Evolutionary conservation across 2,113 vertebrate species (phyloP).

Genomic region (Passer montanus): DNA sequence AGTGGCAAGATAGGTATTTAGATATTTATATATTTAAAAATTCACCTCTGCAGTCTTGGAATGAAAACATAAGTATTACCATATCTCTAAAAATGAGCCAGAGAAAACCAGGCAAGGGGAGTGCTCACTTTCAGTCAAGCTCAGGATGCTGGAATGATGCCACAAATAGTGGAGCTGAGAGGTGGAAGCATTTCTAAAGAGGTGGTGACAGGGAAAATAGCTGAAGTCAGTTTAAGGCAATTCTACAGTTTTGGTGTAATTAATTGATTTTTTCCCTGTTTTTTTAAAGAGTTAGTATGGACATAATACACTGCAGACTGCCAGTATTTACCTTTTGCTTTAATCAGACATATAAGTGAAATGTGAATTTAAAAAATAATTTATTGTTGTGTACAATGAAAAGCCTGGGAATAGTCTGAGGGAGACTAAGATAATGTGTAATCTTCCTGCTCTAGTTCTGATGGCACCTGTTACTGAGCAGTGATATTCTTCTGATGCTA

Average conservation of each 20-base stretch:
- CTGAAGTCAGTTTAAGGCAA: background rate
- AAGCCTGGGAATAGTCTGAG: background rate
- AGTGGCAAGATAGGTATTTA: background rate
- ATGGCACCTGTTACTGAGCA: background rate
- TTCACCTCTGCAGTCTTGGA: background rate
- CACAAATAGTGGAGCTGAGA: background rate
- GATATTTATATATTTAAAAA: slow-evolving; percentile 36
- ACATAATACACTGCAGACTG: background rate
- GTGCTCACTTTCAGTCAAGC: slow-evolving; percentile 38
- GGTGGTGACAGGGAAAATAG: background rate
- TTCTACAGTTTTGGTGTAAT: background rate
- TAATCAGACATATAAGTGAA: background rate
- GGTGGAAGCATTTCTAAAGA: background rate
- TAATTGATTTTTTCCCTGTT: background rate
- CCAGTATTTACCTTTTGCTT: background rate
- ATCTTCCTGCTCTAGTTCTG: background rate
- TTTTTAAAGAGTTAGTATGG: background rate
- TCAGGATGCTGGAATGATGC: slow-evolving; percentile 22
- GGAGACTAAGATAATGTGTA: background rate
- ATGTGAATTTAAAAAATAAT: background rate
- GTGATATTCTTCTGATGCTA: background rate
- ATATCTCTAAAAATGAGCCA: slow-evolving; percentile 11
- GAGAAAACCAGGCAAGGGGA: slow-evolving; percentile 34
- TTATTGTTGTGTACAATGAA: background rate
- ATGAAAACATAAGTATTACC: background rate